Base-by-base conservation (phyloP, 2,113 vertebrate species). In the Bufo bufo region DNA sequence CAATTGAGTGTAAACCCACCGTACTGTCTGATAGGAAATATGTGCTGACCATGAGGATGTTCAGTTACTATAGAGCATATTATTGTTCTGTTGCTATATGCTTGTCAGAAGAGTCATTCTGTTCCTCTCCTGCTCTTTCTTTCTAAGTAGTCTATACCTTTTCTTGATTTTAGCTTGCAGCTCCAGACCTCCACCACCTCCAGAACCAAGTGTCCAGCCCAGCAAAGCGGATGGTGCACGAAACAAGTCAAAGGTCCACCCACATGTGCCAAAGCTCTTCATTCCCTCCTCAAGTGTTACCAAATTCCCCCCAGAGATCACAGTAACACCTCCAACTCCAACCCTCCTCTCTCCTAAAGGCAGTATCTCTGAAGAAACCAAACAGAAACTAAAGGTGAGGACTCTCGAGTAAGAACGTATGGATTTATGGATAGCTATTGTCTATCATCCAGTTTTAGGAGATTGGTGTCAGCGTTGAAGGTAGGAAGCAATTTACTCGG, bases 361-460 rank as follows among this genome's bases (percentile, higher is more conserved):
- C 94, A 99, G 98, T 94, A 97, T 99, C 93, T 99, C 98, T 1
- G 98, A 99, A 94, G 98, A 99, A 92, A 99, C 98, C 94, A 99
- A 99, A 91, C 98, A 97, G 91, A 98, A 96, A 91, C 96, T 99
- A 56, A 99, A 99, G 97, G 98, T 99, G 92, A 89, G 86, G 20
- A 52, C 10, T n/a, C 19, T 19, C 13, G 23, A 58, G 11, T 58
- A 58, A 58, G 9, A 12, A 58, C 13, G 0, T 5, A 19, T 47
- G 59, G 77, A 58, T 47, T 84, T 61, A 17, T 45, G 23, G 56
- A 47, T 17, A 33, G 7, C 3, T 45, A 1, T 50, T 75, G 20
- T 50, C 11, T 9, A 74, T 7, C 19, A n/a, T 52, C 75, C 49
- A 77, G 75, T 20, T 50, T 77, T 77, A 52, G 10, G 50, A 75